phyloP scores from a whole-genome alignment of 2,888 invertebrate species.

The Pollenia amentaria region DNA sequence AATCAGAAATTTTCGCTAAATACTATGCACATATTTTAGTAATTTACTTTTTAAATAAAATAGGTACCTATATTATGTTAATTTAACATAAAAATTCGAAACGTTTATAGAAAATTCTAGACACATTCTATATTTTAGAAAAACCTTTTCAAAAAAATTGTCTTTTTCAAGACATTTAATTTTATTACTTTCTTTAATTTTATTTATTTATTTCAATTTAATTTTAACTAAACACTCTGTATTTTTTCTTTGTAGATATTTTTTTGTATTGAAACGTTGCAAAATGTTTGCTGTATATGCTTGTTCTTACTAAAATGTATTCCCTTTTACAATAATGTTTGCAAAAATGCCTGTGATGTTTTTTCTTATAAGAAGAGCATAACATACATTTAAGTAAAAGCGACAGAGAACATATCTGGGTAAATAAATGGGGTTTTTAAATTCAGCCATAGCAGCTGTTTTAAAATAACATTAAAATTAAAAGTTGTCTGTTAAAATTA shows the following conservation, averaged over 20 bases:
- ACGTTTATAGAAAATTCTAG: not conserved
- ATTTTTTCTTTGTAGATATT: not conserved
- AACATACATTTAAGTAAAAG: not conserved
- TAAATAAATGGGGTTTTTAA: slow-evolving; percentile 26
- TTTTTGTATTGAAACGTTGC: slow-evolving; percentile 28
- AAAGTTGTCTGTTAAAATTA: slow-evolving; percentile 19
- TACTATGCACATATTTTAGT: too few relatives aligned
- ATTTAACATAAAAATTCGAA: too few relatives aligned
- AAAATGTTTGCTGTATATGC: slow-evolving; percentile 56
- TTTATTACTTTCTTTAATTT: not conserved
- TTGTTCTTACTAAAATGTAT: slow-evolving; percentile 38
- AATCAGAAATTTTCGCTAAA: too few relatives aligned
- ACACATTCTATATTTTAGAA: too few relatives aligned
- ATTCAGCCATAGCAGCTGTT: slow-evolving; percentile 53
- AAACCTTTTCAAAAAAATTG: too few relatives aligned
- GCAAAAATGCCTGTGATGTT: not conserved
- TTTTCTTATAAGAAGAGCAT: not conserved
- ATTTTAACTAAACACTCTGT: not conserved
- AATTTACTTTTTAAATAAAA: too few relatives aligned
- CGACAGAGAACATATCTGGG: not conserved
- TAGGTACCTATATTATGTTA: too few relatives aligned
- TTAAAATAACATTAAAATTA: slow-evolving; percentile 5
- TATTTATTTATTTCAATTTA: not conserved
- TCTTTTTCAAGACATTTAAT: too few relatives aligned
- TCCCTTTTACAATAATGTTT: slow-evolving; percentile 13